phyloP scores from a whole-genome alignment of 2,797 vertebrate species.

The Channallabes apus region DNA sequence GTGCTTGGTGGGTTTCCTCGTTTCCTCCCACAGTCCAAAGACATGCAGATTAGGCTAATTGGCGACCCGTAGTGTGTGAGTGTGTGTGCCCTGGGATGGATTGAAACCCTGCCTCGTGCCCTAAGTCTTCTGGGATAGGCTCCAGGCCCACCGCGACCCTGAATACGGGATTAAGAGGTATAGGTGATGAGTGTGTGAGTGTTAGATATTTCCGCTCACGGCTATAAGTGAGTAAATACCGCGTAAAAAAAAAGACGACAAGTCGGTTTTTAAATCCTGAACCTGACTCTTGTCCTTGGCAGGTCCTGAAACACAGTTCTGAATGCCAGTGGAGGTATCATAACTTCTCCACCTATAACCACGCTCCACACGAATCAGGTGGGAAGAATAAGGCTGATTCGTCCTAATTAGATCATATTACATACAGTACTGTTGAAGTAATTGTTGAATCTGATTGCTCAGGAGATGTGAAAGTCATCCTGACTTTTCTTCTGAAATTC shows the following conservation, averaged over 20 bases:
- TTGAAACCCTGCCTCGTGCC: no score
- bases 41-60: no score
- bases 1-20: no score
- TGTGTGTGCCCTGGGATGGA: no score
- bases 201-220: no score
- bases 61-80: no score
- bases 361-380: constrained; percentile 83
- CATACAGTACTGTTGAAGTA: background rate
- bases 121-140: no score
- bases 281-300: constrained; percentile 35
- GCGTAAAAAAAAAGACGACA: background rate
- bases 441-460: background rate
- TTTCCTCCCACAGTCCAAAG: no score
- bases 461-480: background rate
- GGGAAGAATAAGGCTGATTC: constrained; percentile 29
- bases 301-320: constrained; percentile 78
- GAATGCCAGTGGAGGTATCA: constrained; percentile 89
- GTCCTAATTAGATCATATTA: background rate
- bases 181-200: no score
- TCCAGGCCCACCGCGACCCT: no score
- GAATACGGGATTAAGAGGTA: no score
- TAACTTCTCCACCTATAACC: constrained; percentile 87
- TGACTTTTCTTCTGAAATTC: no score
- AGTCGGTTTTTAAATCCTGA: background rate
- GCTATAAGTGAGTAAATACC: background rate